phyloP scores from a whole-genome alignment of 2,888 invertebrate species.

The Aspidiotus destructor region DNA sequence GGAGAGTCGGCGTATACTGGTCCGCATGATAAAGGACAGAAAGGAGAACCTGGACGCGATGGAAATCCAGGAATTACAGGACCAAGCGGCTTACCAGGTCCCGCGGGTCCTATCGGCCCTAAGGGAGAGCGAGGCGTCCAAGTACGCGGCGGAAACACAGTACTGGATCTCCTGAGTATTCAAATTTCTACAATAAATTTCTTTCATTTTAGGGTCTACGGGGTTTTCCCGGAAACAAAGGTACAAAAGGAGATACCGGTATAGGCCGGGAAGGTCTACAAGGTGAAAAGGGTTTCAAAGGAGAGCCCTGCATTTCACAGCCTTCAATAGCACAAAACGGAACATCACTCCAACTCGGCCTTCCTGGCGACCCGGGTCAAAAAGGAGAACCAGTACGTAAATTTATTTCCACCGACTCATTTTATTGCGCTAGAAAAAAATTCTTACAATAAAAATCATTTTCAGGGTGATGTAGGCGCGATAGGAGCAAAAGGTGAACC shows the following conservation, averaged over 20 bases:
- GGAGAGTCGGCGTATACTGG: conserved; percentile 70
- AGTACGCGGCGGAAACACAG: conserved; percentile 43
- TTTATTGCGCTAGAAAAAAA: no score
- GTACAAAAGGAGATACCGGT: conserved; percentile 44
- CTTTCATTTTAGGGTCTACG: conserved; percentile 51
- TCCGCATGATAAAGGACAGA: conserved; percentile 64
- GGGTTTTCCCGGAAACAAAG: conserved; percentile 61
- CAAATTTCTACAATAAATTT: neutral
- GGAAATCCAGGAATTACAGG: conserved; percentile 60
- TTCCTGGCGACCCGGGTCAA: conserved; percentile 40
- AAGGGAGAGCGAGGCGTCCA: conserved; percentile 53
- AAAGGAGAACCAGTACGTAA: conserved; percentile 38
- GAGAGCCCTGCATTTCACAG: conserved; percentile 57
- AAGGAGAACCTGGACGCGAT: conserved; percentile 71
- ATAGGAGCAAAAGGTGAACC: conserved; percentile 53
- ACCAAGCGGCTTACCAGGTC: conserved; percentile 54
- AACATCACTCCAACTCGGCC: conserved; percentile 7
- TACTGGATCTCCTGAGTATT: neutral
- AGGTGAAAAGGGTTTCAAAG: conserved; percentile 58
- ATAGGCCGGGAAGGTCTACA: conserved; percentile 50
- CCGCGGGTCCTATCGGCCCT: conserved; percentile 50
- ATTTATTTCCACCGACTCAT: no score
- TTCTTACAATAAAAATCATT: no score
- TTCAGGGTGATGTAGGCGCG: conserved; percentile 45
- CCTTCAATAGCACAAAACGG: conserved; percentile 38